Percentiles rank a stretch among this genome's conserved stretches.
phyloP scores from a whole-genome alignment of 2,113 vertebrate genomes.

The Charina bottae region DNA sequence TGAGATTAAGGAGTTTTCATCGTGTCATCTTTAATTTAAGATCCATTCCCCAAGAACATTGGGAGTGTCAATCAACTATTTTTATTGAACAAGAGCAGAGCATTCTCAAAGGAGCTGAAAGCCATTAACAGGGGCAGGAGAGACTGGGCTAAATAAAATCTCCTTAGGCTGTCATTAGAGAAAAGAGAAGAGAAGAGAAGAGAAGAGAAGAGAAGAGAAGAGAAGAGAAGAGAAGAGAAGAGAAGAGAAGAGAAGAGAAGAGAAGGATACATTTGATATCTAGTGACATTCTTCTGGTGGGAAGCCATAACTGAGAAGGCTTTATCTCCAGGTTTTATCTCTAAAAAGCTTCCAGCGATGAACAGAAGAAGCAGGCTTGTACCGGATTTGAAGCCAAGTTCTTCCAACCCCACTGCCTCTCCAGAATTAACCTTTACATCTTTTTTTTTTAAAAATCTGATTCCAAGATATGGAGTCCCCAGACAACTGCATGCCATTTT shows the following conservation, averaged over 20 bases:
- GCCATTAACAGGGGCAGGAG: background rate
- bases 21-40: background rate
- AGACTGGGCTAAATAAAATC: background rate
- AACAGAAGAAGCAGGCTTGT: background rate
- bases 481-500: background rate
- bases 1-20: no score
- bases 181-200: background rate
- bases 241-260: no score
- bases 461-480: background rate
- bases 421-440: background rate
- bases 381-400: background rate
- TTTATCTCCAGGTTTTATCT: background rate
- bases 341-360: background rate
- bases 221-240: no score
- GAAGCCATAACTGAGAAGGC: background rate
- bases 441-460: background rate
- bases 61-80: background rate
- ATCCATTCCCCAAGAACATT: background rate
- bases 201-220: no score
- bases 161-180: background rate
- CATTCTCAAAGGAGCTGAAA: background rate
- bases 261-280: background rate
- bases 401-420: no score
- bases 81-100: background rate
- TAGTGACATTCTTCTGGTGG: background rate